These are phyloP conservation scores for Thalpophila matura DNA, from an alignment of 2,888 invertebrate genomes.

Conservation along the genomic window DNA sequence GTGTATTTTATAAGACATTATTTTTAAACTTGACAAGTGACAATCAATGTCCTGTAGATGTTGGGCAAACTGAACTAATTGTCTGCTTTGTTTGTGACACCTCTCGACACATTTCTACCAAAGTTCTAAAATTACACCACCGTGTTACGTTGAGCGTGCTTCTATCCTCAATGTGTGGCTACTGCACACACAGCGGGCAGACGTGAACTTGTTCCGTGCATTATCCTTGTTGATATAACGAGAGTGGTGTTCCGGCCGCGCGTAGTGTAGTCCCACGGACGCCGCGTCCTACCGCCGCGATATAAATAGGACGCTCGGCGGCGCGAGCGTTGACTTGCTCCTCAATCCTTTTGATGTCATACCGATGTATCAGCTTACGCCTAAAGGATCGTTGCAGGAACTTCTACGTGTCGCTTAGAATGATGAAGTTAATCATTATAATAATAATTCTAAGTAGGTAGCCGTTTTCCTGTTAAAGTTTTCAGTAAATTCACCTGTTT, in stretches of 20 bases:
- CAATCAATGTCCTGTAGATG: too few species aligned
- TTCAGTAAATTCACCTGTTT: too few species aligned
- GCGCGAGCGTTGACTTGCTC: constrained; percentile 43
- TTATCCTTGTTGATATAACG: background rate
- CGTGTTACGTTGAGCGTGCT: too few species aligned
- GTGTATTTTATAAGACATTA: too few species aligned
- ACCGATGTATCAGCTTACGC: background rate
- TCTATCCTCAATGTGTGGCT: too few species aligned
- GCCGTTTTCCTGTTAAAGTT: background rate
- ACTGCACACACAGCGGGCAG: background rate
- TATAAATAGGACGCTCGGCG: constrained; percentile 24
- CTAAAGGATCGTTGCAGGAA: background rate
- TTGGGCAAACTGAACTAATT: background rate
- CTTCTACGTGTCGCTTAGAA: background rate
- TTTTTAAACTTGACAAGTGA: too few species aligned
- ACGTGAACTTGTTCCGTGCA: background rate
- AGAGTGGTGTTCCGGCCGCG: background rate
- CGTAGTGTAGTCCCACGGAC: background rate
- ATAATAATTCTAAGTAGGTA: background rate
- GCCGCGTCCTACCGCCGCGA: background rate
- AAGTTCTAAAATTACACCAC: too few species aligned
- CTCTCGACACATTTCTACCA: too few species aligned
- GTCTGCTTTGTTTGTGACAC: too few species aligned
- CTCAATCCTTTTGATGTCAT: constrained; percentile 28
- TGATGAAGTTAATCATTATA: background rate